Percentiles rank a stretch among this genome's conserved stretches.
These are phyloP conservation scores for Acrocyrtus sp. DNA, from an alignment of 2,888 invertebrate species.

Conservation along the genomic window DNA sequence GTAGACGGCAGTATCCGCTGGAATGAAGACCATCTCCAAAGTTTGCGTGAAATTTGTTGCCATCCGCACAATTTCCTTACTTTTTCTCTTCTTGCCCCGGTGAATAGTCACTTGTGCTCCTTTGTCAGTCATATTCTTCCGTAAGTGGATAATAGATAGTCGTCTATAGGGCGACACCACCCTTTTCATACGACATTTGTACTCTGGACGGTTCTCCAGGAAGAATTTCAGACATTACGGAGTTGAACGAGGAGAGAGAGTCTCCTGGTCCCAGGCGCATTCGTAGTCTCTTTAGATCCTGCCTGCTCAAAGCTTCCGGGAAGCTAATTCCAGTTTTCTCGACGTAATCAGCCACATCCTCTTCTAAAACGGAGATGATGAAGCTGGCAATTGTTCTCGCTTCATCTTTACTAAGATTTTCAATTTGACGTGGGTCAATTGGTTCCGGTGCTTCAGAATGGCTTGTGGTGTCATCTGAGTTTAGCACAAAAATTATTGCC, in stretches of 20 bases:
- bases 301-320: slow-evolving; percentile 15
- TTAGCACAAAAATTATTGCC: too few species aligned
- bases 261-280: slow-evolving; percentile 13
- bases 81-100: slow-evolving; percentile 19
- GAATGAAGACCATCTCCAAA: slow-evolving; percentile 50
- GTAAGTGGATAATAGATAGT: slow-evolving; percentile 11
- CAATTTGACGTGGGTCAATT: too few species aligned
- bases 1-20: slow-evolving; percentile 28
- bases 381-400: slow-evolving; percentile 52
- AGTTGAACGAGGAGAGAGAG: slow-evolving; percentile 35
- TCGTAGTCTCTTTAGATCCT: slow-evolving; percentile 23
- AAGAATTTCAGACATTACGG: slow-evolving; percentile 18
- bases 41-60: slow-evolving; percentile 45
- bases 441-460: too few species aligned
- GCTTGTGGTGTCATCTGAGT: too few species aligned
- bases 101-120: slow-evolving; percentile 47
- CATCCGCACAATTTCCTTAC: background rate
- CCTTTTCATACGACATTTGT: slow-evolving; percentile 40
- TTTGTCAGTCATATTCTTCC: slow-evolving; percentile 29
- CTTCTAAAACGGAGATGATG: slow-evolving; percentile 50
- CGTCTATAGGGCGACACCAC: slow-evolving; percentile 17
- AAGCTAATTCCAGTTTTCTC: slow-evolving; percentile 20
- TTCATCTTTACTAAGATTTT: slow-evolving; percentile 12
- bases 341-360: slow-evolving; percentile 45
- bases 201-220: slow-evolving; percentile 47